Evolutionary conservation across 2,888 invertebrate species (phyloP).

Genomic region (Euplagia quadripunctaria): DNA sequence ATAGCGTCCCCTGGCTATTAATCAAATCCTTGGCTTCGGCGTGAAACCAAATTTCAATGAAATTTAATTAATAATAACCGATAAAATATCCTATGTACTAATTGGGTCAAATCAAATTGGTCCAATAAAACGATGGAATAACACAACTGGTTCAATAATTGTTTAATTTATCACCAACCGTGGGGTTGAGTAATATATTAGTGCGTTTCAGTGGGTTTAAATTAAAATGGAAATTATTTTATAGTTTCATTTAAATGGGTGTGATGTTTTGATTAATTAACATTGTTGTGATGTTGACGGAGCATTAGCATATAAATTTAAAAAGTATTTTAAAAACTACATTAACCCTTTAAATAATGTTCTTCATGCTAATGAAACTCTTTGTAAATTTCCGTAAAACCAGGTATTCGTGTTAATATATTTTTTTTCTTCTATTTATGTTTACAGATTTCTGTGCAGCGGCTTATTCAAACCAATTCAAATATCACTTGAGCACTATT

Average conservation of each 20-base stretch:
- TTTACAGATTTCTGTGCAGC: too few relatives aligned
- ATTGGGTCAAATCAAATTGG: slow-evolving; percentile 30
- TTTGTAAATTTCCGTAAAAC: too few relatives aligned
- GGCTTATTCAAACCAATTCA: too few relatives aligned
- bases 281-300: background rate
- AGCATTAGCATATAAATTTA: background rate
- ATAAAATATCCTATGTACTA: slow-evolving; percentile 36
- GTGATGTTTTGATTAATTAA: slow-evolving; percentile 13
- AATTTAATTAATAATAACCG: slow-evolving; percentile 38
- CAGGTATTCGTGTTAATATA: too few relatives aligned
- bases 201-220: slow-evolving; percentile 34
- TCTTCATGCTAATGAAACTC: too few relatives aligned
- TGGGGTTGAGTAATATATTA: slow-evolving; percentile 33
- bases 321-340: background rate
- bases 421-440: too few relatives aligned
- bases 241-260: slow-evolving; percentile 21
- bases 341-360: too few relatives aligned
- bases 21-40: slow-evolving; percentile 1
- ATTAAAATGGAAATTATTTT: slow-evolving; percentile 40
- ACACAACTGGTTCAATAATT: slow-evolving; percentile 36
- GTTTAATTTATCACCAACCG: slow-evolving; percentile 37
- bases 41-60: slow-evolving; percentile 37
- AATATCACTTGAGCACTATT: too few relatives aligned
- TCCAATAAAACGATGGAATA: slow-evolving; percentile 2
- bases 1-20: slow-evolving; percentile 5